These are phyloP conservation scores for Hyposoter dolosus DNA, from an alignment of 2,888 invertebrate genomes.

Conservation along the genomic window DNA sequence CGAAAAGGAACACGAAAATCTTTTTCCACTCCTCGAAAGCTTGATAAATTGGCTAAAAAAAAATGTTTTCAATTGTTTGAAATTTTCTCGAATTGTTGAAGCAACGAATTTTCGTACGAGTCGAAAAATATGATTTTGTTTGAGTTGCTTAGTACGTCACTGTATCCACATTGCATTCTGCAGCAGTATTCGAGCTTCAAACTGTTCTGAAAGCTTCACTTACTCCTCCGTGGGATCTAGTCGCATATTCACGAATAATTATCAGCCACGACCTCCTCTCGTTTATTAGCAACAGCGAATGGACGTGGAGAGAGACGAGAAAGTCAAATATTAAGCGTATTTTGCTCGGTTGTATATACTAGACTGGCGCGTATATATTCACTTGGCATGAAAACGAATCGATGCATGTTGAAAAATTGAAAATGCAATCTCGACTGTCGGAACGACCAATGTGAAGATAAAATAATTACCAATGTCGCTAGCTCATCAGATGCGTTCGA, in stretches of 20 bases:
- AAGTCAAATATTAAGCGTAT: background rate
- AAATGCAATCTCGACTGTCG: background rate
- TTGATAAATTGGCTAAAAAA: no score
- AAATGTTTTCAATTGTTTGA: no score
- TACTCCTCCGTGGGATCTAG: slow-evolving; percentile 22
- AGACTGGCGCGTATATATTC: background rate
- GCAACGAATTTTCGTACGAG: no score
- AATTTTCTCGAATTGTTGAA: no score
- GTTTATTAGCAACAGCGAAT: slow-evolving; percentile 46
- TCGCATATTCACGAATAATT: slow-evolving; percentile 61
- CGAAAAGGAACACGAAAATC: no score
- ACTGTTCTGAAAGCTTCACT: slow-evolving; percentile 27
- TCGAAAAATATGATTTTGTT: no score
- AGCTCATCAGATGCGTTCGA: background rate
- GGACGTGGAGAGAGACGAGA: slow-evolving; percentile 23
- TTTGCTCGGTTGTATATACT: background rate
- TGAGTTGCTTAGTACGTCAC: no score
- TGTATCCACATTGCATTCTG: slow-evolving; percentile 1
- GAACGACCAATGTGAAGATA: background rate
- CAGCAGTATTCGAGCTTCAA: slow-evolving; percentile 1
- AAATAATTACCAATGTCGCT: background rate
- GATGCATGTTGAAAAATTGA: background rate
- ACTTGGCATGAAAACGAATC: background rate
- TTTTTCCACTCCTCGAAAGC: no score
- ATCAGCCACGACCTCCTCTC: slow-evolving; percentile 29